These are phyloP conservation scores for Crotalus horridus DNA, from an alignment of 2,113 vertebrate genomes.

Conservation along the genomic window DNA sequence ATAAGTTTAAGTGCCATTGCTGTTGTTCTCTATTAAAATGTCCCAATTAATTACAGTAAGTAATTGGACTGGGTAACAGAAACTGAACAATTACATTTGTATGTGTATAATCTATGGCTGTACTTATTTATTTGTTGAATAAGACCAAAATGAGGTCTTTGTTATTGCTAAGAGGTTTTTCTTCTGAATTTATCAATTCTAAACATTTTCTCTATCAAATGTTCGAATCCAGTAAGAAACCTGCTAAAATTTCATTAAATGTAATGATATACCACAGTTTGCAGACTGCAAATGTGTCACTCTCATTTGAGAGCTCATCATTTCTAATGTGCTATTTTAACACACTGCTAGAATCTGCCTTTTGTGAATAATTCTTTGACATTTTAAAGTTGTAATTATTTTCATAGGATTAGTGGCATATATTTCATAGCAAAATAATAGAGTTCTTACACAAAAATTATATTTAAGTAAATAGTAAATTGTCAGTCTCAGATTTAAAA, in stretches of 20 bases:
- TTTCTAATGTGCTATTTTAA: slow-evolving; percentile 11
- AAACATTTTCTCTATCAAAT: background rate
- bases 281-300: slow-evolving; percentile 11
- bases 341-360: background rate
- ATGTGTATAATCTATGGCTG: background rate
- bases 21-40: background rate
- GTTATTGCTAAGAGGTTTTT: background rate
- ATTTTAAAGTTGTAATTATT: slow-evolving; percentile 12
- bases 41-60: background rate
- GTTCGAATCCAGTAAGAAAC: background rate
- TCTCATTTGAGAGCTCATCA: slow-evolving; percentile 10
- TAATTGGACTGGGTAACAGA: background rate
- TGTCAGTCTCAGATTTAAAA: background rate
- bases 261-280: background rate
- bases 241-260: slow-evolving; percentile 5
- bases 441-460: background rate
- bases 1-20: background rate
- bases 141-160: background rate
- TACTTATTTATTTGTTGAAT: background rate
- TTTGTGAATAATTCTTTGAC: slow-evolving; percentile 18
- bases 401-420: slow-evolving; percentile 4
- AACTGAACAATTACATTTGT: background rate
- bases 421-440: slow-evolving; percentile 6
- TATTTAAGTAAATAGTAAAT: slow-evolving; percentile 5
- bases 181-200: background rate